Conservation (phyloP, 2,888 invertebrate species). For the Sarcophaga rosellei region DNA sequence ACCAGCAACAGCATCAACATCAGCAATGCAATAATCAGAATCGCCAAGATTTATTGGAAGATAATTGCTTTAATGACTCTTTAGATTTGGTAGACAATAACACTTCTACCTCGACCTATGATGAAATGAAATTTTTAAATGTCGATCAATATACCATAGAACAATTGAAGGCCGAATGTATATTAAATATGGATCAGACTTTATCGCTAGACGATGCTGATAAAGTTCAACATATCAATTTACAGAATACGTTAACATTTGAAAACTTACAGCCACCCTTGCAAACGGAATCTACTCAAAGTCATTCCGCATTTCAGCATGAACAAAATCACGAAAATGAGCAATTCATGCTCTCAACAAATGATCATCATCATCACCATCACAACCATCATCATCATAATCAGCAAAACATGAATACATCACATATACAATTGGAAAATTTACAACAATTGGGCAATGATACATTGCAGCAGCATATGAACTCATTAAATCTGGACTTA, state of each 20-base stretch:
- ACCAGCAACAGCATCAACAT: slow-evolving; percentile 53
- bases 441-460: slow-evolving; percentile 66
- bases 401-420: slow-evolving; percentile 35
- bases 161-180: slow-evolving; percentile 81
- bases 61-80: slow-evolving; percentile 69
- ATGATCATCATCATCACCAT: slow-evolving; percentile 61
- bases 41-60: slow-evolving; percentile 61
- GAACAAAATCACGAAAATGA: slow-evolving; percentile 47
- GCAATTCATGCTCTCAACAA: slow-evolving; percentile 44
- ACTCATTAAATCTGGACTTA: slow-evolving; percentile 74
- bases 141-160: slow-evolving; percentile 81
- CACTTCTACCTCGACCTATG: slow-evolving; percentile 77
- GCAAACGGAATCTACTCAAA: slow-evolving; percentile 39
- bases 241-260: slow-evolving; percentile 53
- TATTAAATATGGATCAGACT: slow-evolving; percentile 80
- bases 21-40: slow-evolving; percentile 59
- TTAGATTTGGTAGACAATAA: slow-evolving; percentile 76
- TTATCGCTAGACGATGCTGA: slow-evolving; percentile 74
- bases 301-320: slow-evolving; percentile 35
- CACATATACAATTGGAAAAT: slow-evolving; percentile 58
- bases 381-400: slow-evolving; percentile 50
- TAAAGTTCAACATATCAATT: slow-evolving; percentile 38
- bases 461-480: slow-evolving; percentile 63
- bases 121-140: slow-evolving; percentile 81
- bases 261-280: slow-evolving; percentile 52